Conservation (phyloP, 2,888 invertebrate genomes). For the Agonopterix arenella region DNA sequence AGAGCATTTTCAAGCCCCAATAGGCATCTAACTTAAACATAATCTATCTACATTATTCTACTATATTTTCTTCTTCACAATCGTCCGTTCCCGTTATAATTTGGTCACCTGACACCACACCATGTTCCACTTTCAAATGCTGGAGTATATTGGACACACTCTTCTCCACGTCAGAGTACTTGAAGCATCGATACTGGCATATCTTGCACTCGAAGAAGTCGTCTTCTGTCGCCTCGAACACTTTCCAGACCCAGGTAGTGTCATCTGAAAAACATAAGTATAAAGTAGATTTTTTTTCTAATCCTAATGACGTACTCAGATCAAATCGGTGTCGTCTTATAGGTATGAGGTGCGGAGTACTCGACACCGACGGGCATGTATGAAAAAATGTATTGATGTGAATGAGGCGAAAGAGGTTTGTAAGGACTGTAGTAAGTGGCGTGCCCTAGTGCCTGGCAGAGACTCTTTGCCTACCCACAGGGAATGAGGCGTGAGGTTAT, state of each 20-base stretch:
- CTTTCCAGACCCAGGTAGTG: constrained; percentile 63
- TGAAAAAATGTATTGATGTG: no score
- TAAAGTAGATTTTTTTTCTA: no score
- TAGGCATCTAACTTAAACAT: neutral
- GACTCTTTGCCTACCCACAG: no score
- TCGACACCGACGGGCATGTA: no score
- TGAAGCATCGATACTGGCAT: constrained; percentile 49
- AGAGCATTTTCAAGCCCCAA: no score
- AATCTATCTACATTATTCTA: neutral
- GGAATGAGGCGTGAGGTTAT: no score
- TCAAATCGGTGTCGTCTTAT: no score
- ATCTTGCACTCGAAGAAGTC: constrained; percentile 59
- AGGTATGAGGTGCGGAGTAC: no score
- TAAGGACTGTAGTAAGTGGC: no score
- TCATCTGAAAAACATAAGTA: constrained; percentile 38
- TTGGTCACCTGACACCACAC: constrained; percentile 60
- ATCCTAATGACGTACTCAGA: no score
- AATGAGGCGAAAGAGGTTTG: no score
- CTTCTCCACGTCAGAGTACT: constrained; percentile 32
- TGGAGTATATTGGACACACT: constrained; percentile 40
- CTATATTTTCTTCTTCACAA: constrained; percentile 18
- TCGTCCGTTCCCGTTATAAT: constrained; percentile 56
- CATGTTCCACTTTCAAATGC: constrained; percentile 55
- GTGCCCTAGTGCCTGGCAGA: no score
- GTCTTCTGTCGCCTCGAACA: constrained; percentile 44